Conservation (phyloP, 2,888 invertebrate genomes). For the Odontothrips loti region DNA sequence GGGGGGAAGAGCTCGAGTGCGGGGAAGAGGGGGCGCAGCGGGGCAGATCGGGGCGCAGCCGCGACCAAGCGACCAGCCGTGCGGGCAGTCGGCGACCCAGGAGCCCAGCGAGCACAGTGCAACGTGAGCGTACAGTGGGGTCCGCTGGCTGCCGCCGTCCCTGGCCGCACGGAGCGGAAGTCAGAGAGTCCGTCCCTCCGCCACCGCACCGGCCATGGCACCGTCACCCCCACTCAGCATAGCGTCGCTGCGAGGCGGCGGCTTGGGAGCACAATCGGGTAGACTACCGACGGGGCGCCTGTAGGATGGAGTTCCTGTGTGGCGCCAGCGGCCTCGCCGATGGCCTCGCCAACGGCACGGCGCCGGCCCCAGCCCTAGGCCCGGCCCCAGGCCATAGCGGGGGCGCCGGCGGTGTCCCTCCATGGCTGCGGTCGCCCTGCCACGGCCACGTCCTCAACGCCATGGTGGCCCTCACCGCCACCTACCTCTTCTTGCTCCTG, state of each 20-base stretch:
- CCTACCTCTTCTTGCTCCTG: slow-evolving; percentile 37
- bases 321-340: too few species aligned
- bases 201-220: slow-evolving; percentile 22
- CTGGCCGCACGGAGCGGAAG: too few species aligned
- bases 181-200: too few species aligned
- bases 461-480: slow-evolving; percentile 34
- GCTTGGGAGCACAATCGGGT: too few species aligned
- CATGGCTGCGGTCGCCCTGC: slow-evolving; percentile 35
- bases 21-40: slow-evolving; percentile 28
- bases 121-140: too few species aligned
- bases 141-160: too few species aligned
- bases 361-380: background rate
- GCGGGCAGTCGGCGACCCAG: slow-evolving; percentile 29
- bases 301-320: too few species aligned
- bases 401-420: slow-evolving; percentile 32
- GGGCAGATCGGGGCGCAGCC: slow-evolving; percentile 30
- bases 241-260: too few species aligned
- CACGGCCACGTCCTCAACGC: slow-evolving; percentile 37
- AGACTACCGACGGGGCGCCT: too few species aligned
- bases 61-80: slow-evolving; percentile 30
- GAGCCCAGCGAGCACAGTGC: slow-evolving; percentile 30
- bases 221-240: too few species aligned
- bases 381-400: slow-evolving; percentile 4
- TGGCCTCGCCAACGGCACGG: background rate
- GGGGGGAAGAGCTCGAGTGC: slow-evolving; percentile 27